A percentile compares a stretch with the other conserved stretches of the same genome.
These are phyloP conservation scores for Sorex maritimensis DNA, from an alignment of 2,797 vertebrate species.

Conservation along the genomic window DNA sequence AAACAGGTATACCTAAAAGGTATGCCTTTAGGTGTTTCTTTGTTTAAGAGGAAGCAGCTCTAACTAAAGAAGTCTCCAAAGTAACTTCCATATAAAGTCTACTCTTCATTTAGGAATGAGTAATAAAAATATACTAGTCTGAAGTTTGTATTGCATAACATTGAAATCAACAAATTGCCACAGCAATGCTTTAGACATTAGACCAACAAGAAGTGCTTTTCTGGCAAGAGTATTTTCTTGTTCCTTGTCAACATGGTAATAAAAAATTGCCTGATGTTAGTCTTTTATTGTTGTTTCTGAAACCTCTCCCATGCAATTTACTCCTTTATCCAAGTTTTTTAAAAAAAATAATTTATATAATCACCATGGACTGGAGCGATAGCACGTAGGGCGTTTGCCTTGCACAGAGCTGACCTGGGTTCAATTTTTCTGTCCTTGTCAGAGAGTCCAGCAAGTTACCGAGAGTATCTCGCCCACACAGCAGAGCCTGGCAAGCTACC, in stretches of 20 bases:
- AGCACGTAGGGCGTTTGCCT: too few species aligned
- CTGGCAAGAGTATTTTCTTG: neutral
- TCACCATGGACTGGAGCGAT: too few species aligned
- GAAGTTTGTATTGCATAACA: neutral
- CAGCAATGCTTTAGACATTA: slow-evolving; percentile 48
- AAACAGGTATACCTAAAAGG: neutral
- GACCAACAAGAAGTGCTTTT: neutral
- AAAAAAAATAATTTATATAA: too few species aligned
- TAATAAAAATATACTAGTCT: neutral
- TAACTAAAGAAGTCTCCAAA: neutral
- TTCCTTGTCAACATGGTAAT: neutral
- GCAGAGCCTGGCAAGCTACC: too few species aligned
- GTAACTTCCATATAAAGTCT: neutral
- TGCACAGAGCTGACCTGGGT: too few species aligned
- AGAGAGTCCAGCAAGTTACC: too few species aligned
- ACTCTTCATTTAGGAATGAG: neutral
- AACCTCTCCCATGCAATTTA: neutral
- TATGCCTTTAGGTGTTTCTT: too few species aligned
- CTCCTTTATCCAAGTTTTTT: neutral
- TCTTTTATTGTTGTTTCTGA: slow-evolving; percentile 34
- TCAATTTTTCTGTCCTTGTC: too few species aligned
- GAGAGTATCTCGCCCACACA: too few species aligned
- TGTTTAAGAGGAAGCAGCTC: neutral
- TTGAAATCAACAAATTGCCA: neutral
- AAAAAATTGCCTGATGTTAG: neutral